A percentile compares a stretch with the other conserved stretches of the same genome.
Conservation (phyloP, 2,797 vertebrate species). For the Echeneis naucrates region DNA sequence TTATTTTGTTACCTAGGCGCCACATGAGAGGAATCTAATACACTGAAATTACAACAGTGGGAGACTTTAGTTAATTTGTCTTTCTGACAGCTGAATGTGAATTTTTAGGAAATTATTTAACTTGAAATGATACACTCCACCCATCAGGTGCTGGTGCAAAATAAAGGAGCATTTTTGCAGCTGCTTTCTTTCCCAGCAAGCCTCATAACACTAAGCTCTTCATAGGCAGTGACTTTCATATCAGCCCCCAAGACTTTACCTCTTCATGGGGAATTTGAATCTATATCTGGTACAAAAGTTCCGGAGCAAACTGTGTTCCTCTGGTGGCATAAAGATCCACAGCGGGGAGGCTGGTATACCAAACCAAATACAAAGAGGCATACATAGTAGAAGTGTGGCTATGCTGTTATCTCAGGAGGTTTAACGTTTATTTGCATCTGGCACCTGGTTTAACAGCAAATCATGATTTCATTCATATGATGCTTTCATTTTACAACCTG, state of each 20-base stretch:
- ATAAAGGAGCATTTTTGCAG: conserved; percentile 19
- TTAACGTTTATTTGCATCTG: background rate
- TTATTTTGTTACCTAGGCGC: conserved; percentile 47
- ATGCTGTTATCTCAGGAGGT: conserved; percentile 22
- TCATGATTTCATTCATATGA: conserved; percentile 24
- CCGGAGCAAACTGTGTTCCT: conserved; percentile 8
- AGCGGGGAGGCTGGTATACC: background rate
- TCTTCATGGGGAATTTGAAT: conserved; percentile 12
- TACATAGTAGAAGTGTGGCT: background rate
- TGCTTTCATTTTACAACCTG: conserved; percentile 7
- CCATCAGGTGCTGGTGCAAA: conserved; percentile 28
- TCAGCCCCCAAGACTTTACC: conserved; percentile 9
- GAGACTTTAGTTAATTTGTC: conserved; percentile 36
- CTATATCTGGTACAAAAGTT: conserved; percentile 17
- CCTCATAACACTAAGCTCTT: conserved; percentile 15
- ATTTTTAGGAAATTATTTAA: conserved; percentile 18
- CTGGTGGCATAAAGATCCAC: conserved; percentile 8
- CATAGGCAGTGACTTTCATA: background rate
- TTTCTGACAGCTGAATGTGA: conserved; percentile 22
- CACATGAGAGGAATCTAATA: conserved; percentile 30
- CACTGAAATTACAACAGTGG: conserved; percentile 38
- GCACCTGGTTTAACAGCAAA: conserved; percentile 10
- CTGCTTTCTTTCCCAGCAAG: conserved; percentile 19
- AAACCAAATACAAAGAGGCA: background rate
- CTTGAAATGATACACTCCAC: conserved; percentile 1